These are phyloP conservation scores for Micromussa lordhowensis DNA, from an alignment of 92 coral and sea anemone species.

Conservation along the genomic window DNA sequence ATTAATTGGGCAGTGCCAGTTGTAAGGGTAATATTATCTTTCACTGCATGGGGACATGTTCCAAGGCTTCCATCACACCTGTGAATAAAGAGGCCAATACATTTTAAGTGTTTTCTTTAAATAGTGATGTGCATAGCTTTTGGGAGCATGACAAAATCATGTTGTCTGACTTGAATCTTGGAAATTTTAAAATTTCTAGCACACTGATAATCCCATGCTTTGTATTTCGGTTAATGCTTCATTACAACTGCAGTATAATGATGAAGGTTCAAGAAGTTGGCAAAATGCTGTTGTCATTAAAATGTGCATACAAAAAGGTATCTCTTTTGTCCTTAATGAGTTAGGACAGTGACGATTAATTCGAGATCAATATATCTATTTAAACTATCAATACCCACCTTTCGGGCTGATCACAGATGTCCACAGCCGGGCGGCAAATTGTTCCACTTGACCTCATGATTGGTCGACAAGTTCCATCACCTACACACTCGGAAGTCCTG, in stretches of 20 bases:
- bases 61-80: conserved; percentile 78
- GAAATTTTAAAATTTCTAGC: too few relatives aligned
- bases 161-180: too few relatives aligned
- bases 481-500: conserved; percentile 72
- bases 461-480: conserved; percentile 76
- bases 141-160: neutral
- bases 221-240: too few relatives aligned
- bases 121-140: too few relatives aligned
- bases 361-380: neutral
- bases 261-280: too few relatives aligned
- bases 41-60: neutral
- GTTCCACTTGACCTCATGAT: conserved; percentile 74
- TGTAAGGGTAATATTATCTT: neutral
- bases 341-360: neutral
- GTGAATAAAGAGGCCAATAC: neutral
- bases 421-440: conserved; percentile 84
- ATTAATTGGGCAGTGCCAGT: neutral
- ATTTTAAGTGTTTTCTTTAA: neutral
- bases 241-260: too few relatives aligned
- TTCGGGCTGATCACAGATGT: conserved; percentile 85
- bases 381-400: conserved; percentile 34
- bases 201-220: too few relatives aligned
- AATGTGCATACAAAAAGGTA: too few relatives aligned
- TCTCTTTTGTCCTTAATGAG: neutral
- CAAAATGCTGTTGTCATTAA: too few relatives aligned